Base-by-base conservation (phyloP, 2,113 vertebrate genomes). In the Chlamydotis undulata region DNA sequence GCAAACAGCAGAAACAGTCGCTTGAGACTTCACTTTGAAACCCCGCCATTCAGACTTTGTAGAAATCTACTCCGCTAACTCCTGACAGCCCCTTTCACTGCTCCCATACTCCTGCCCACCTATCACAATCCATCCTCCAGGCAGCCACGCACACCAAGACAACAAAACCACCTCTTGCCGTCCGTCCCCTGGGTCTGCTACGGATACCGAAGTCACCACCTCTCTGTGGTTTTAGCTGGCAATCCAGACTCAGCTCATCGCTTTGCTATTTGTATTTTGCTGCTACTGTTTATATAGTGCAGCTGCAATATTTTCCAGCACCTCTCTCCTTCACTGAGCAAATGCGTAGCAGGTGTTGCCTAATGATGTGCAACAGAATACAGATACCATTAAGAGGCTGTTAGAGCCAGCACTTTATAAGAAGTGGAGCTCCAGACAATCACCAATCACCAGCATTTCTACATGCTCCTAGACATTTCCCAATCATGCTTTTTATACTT, bases 21-120 rank as follows among this genome's bases (percentile, higher is more conserved):
- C 73, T 79, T 49, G 47, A 92, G 77, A 71, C 19, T 89, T 87
- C 6, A 49, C 60, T 90, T 82, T 78, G 80, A 96, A 94, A 84
- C 28, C 53, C 45, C 11, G 3, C 55, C 35, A 63, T 89, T 87
- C 76, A 87, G 68, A 47, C 64, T 43, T 14, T 0, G 49, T 2
- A 57, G 63, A 73, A 84, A 75, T 41, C 77, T 56, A 31, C 24
- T 84, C 85, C 65, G 67, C 56, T 24, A 35, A 29, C 41, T 68
- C 65, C 73, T 50, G 79, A 84, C 69, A 89, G 56, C 45, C 49
- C 45, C 57, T 65, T 94, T 76, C 83, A 59, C 14, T 47, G 77
- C 43, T 87, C 29, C 56, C 56, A 10, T 21, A 8, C 50, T 61
- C 74, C 63, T 80, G 85, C 59, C 63, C 84, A 83, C 67, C 82